Base-by-base conservation (phyloP, 2,797 vertebrate species). In the Ammospiza maritima region DNA sequence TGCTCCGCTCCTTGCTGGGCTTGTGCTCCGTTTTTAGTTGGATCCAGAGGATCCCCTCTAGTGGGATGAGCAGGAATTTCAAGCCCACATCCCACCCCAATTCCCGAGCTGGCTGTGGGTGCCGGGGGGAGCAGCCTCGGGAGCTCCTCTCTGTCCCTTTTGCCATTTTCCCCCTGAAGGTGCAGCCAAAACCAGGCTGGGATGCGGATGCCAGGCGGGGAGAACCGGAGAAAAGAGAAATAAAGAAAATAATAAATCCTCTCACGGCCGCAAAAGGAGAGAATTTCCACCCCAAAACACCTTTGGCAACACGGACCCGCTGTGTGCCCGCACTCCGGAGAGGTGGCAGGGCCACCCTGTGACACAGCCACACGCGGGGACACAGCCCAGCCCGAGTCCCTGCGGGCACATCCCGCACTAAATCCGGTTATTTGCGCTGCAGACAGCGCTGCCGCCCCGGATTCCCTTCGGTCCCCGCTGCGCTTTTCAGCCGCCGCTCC, bases 21-120 rank as follows among this genome's bases (percentile, higher is more conserved):
- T 90, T 11, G 5, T 14, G 47, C 15, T 60, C 76, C 22, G 60
- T 8, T 91, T 77, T 45, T 45, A 30, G 94, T 18, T 13, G 66
- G 85, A 85, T 97, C 94, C 92, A 29, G 91, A 91, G 91, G 85
- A 90, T 91, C 76, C 98, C 98, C 97, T 98, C 98, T 98, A 98
- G 98, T 91, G 98, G 98, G 93, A 89, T 60, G 67, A 97, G 64
- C n/a, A 82, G 97, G 96, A 94, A 97, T 90, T 98, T 96, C 97
- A 64, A 77, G 88, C 73, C 84, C 73, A 27, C 70, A 42, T 84
- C 91, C 70, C 93, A 67, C 66, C 78, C 53, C 77, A 10, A 1
- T 32, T 77, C 10, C 67, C 45, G 12, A 2, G 78, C 57, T 6
- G 23, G 18, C 22, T 12, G 10, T 13, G 60, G 44, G 54, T 91